Conservation (phyloP, 2,797 vertebrate genomes). For the Telmatherina bonti region DNA sequence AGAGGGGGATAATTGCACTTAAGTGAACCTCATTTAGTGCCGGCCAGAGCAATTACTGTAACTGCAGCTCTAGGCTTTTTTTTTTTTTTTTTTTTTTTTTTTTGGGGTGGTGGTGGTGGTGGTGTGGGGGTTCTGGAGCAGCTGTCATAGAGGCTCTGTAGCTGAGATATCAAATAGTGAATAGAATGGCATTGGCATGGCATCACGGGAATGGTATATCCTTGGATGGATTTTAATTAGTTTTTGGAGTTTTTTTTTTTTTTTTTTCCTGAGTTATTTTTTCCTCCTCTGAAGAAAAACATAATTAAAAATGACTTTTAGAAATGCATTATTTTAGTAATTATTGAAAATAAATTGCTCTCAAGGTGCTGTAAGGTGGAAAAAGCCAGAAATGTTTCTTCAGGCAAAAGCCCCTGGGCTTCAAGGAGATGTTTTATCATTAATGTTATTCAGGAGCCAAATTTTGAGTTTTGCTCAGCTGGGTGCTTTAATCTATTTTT, state of each 20-base stretch:
- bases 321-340: constrained; percentile 74
- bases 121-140: constrained; percentile 60
- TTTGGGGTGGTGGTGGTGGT: neutral
- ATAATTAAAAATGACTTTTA: constrained; percentile 81
- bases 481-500: constrained; percentile 88
- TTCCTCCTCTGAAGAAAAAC: constrained; percentile 53
- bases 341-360: constrained; percentile 76
- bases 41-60: constrained; percentile 84
- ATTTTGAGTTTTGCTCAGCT: constrained; percentile 87
- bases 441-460: constrained; percentile 87
- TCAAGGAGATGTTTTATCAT: constrained; percentile 82
- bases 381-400: constrained; percentile 70
- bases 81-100: constrained; percentile 11
- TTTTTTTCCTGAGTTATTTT: no score
- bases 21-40: constrained; percentile 85
- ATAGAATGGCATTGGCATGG: constrained; percentile 76
- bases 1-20: constrained; percentile 85
- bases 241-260: constrained; percentile 56
- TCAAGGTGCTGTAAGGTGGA: constrained; percentile 79
- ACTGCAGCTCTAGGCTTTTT: constrained; percentile 79
- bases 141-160: constrained; percentile 76
- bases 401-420: constrained; percentile 71
- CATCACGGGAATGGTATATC: constrained; percentile 75
- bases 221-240: constrained; percentile 77
- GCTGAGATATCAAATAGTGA: constrained; percentile 77